Base-by-base conservation (phyloP, 2,113 vertebrate species). In the Amphiprion percula region DNA sequence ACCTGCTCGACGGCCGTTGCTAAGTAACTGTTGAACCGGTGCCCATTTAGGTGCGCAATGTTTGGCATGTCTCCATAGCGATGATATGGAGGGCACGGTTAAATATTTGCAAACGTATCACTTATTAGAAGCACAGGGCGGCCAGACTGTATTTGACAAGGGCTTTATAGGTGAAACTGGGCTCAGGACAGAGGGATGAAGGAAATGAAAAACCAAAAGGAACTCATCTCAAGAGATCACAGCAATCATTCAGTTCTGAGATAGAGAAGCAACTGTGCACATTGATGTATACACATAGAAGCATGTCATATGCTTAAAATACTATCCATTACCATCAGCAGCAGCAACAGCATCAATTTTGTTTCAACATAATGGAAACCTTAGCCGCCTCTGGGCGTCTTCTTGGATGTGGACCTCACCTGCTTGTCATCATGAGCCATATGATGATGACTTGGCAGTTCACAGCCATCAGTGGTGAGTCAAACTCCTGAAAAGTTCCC, bases 91-190 rank as follows among this genome's bases (percentile, higher is more conserved):
- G 77, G 71, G 55, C 61, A 67, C 56, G 52, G 85, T 92, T 87
- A 92, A 92, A 92, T 90, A 91, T 92, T 92, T 90, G 88, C 87
- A 67, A 81, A 79, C 30, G 74, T 77, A 74, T 83, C 83, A 77
- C 75, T 79, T 89, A 79, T 87, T 84, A 72, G 68, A 84, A 39
- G 59, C 50, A 21, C 47, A 56, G 69, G n/a, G 49, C 53, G 71
- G 68, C 33, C 58, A 80, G 66, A 66, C 60, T 69, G 30, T 65
- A 46, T 80, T 68, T 46, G 24, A 68, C 33, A 16, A 49, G 54
- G 59, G 37, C 44, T 63, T 69, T 21, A 37, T 37, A 2, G 12
- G 44, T 30, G 53, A 68, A 80, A 61, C 65, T 23, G 21, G 60
- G 26, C 33, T 59, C 9, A 23, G 44, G 24, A n/a, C 4, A 59